A percentile compares a stretch with the other conserved stretches of the same genome.
Evolutionary conservation across 1,140 invertebrate species (phyloP).

Genomic region (Leptopilina boulardi): DNA sequence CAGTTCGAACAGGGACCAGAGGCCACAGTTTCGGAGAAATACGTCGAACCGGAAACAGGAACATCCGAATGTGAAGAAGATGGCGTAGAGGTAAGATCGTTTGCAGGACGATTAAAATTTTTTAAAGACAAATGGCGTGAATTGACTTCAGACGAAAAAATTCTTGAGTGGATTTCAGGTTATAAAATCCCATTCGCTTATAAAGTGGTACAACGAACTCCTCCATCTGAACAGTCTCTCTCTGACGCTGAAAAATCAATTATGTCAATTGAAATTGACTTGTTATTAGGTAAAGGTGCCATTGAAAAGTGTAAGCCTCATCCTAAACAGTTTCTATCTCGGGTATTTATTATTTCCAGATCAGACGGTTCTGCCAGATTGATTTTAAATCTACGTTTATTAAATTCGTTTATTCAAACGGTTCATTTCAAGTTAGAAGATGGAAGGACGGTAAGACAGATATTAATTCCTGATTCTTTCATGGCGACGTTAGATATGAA

Average conservation of each 20-base stretch:
- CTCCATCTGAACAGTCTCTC: background rate
- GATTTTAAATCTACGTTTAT: conserved; percentile 55
- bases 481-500: conserved; percentile 38
- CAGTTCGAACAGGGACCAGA: background rate
- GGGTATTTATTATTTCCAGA: conserved; percentile 50
- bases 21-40: background rate
- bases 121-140: background rate
- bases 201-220: background rate
- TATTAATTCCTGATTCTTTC: conserved; percentile 26
- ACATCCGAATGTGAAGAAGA: background rate
- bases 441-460: conserved; percentile 29
- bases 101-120: background rate
- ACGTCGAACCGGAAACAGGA: background rate
- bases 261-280: background rate
- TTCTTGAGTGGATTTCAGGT: background rate
- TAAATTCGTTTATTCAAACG: conserved; percentile 52
- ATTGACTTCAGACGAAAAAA: background rate
- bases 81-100: background rate
- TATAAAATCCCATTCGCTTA: background rate
- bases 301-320: background rate
- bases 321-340: conserved; percentile 26
- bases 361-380: conserved; percentile 42
- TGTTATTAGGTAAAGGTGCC: background rate
- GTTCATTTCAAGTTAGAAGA: conserved; percentile 59
- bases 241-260: background rate